These are phyloP conservation scores for Sinopyrophorus schimmeli DNA, from an alignment of 2,888 invertebrate species.

Conservation along the genomic window DNA sequence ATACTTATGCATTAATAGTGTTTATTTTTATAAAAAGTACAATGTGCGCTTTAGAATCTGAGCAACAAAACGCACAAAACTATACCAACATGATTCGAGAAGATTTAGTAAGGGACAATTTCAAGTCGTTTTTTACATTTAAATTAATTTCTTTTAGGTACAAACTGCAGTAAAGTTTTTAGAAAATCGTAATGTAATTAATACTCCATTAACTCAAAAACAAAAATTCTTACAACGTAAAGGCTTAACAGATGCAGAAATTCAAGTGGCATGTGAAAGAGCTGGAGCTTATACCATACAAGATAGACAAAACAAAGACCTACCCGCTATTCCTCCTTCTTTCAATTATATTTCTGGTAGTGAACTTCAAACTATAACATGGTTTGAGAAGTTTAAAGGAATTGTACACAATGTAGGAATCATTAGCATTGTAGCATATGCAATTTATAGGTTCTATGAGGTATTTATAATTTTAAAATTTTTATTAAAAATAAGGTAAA, in stretches of 20 bases:
- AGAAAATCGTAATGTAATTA: conserved; percentile 80
- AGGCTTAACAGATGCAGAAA: conserved; percentile 75
- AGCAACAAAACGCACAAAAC: conserved; percentile 15
- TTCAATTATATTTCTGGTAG: conserved; percentile 2
- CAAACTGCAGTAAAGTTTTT: conserved; percentile 85
- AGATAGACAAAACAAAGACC: conserved; percentile 40
- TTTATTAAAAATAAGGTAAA: conserved; percentile 10
- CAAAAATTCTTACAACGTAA: conserved; percentile 77
- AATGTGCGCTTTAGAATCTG: not conserved
- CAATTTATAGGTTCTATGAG: conserved; percentile 80
- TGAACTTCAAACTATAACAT: conserved; percentile 47
- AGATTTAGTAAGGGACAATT: conserved; percentile 35
- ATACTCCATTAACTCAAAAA: conserved; percentile 76
- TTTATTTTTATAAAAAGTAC: not conserved
- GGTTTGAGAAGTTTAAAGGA: conserved; percentile 65
- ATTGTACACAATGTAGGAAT: conserved; percentile 71
- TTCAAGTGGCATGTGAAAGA: conserved; percentile 72
- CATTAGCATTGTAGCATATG: conserved; percentile 78
- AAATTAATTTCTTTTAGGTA: conserved; percentile 63
- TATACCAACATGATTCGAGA: conserved; percentile 28
- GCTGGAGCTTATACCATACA: conserved; percentile 56
- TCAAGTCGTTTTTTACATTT: conserved; percentile 3
- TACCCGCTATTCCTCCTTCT: conserved; percentile 43
- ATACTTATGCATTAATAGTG: no score
- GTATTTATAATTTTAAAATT: conserved; percentile 56